A percentile compares a stretch with the other conserved stretches of the same genome.
phyloP scores from a whole-genome alignment of 2,888 invertebrate species.

The Lepidonotus clava region DNA sequence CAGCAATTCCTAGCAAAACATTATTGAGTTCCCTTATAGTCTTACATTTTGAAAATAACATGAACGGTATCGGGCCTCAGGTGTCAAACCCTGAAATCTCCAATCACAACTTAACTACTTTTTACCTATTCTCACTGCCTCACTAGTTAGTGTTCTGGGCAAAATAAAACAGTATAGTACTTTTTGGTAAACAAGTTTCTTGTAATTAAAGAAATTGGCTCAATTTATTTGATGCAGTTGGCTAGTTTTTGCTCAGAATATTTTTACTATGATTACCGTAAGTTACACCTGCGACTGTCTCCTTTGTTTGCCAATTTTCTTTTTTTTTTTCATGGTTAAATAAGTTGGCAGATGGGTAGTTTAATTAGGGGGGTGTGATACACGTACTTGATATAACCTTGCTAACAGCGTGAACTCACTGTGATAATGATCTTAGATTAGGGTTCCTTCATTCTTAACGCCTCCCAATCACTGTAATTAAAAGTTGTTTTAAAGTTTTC shows the following conservation, averaged over 20 bases:
- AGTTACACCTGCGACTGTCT: background rate
- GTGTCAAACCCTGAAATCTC: too few relatives aligned
- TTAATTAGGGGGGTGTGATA: background rate
- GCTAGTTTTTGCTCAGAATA: background rate
- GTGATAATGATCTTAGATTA: background rate
- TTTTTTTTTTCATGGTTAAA: background rate
- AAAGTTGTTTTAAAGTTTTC: background rate
- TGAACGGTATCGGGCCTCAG: too few relatives aligned
- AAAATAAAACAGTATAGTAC: too few relatives aligned
- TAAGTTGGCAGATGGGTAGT: background rate
- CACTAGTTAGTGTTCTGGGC: too few relatives aligned
- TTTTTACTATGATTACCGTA: background rate
- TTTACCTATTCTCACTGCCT: too few relatives aligned
- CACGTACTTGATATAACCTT: background rate
- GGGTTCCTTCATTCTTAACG: background rate
- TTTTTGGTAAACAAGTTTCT: background rate
- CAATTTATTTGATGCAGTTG: slow-evolving; percentile 12
- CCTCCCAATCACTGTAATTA: background rate
- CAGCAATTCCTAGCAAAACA: too few relatives aligned
- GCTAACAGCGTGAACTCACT: background rate
- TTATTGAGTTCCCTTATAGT: too few relatives aligned
- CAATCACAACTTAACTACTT: too few relatives aligned
- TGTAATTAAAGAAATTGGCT: slow-evolving; percentile 9
- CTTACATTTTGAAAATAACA: too few relatives aligned
- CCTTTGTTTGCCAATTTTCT: background rate